These are phyloP conservation scores for Cetoscarus ocellatus DNA, from an alignment of 2,797 vertebrate genomes.

Conservation along the genomic window DNA sequence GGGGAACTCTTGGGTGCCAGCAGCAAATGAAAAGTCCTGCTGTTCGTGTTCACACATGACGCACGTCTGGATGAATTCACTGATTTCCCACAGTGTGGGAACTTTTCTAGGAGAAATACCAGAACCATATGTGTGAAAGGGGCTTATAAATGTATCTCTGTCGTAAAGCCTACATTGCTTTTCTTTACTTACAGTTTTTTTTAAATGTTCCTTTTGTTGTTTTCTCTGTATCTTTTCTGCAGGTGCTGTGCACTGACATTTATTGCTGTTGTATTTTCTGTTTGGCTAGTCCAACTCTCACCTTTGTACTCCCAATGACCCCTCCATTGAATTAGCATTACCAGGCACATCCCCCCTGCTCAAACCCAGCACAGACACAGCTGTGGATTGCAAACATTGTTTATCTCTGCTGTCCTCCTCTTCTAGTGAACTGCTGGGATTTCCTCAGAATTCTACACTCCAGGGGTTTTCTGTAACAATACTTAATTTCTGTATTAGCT, in stretches of 20 bases:
- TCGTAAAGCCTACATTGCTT: too few species aligned
- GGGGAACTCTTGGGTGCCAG: too few species aligned
- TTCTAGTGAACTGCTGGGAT: neutral
- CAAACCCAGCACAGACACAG: constrained; percentile 3
- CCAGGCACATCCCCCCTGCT: neutral
- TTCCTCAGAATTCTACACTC: constrained; percentile 6
- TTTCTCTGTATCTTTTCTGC: neutral
- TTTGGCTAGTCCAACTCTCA: constrained; percentile 4
- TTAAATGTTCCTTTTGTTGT: neutral
- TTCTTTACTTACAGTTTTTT: too few species aligned
- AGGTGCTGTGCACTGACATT: neutral
- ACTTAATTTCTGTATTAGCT: neutral
- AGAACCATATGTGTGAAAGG: too few species aligned
- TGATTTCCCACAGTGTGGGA: too few species aligned
- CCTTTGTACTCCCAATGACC: constrained; percentile 13
- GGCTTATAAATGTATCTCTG: too few species aligned
- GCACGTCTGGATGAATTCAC: too few species aligned
- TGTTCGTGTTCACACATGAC: too few species aligned
- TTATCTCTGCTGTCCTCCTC: neutral
- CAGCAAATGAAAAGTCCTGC: too few species aligned
- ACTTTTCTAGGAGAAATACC: too few species aligned
- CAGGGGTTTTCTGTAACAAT: neutral
- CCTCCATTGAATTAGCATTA: constrained; percentile 10
- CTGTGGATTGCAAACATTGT: neutral
- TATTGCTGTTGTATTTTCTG: neutral